phyloP scores from a whole-genome alignment of 2,888 invertebrate species.

The Ellobium chinense region DNA sequence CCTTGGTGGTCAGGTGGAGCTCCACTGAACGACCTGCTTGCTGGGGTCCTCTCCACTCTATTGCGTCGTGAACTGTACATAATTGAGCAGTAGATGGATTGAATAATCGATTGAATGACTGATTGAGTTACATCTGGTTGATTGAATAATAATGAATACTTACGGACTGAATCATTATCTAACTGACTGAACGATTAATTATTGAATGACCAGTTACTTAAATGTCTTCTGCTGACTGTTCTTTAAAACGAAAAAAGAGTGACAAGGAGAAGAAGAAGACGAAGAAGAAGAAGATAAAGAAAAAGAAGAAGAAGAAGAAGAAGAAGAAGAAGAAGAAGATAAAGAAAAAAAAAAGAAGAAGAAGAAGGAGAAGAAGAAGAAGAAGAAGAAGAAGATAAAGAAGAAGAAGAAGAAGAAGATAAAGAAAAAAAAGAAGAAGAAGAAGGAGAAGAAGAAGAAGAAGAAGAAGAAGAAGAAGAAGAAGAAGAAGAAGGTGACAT shows the following conservation, averaged over 20 bases:
- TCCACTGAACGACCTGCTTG: constrained; percentile 57
- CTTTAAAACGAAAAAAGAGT: no score
- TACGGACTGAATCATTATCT: no score
- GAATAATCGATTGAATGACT: not conserved
- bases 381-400: no score
- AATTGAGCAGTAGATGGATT: not conserved
- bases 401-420: no score
- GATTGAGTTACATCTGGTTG: not conserved
- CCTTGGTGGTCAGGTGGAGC: constrained; percentile 63
- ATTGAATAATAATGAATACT: no score
- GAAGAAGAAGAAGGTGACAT: not conserved
- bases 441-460: not conserved
- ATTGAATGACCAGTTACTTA: no score
- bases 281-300: not conserved
- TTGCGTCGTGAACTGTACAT: constrained; percentile 56
- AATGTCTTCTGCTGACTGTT: no score
- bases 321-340: not conserved
- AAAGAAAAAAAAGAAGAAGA: not conserved
- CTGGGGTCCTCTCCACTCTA: constrained; percentile 72
- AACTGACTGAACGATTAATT: no score
- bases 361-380: not conserved
- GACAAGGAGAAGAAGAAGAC: no score
- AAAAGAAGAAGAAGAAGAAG: not conserved
- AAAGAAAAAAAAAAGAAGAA: not conserved
- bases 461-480: not conserved